phyloP scores from a whole-genome alignment of 2,888 invertebrate species.

The Napeogenes inachia region DNA sequence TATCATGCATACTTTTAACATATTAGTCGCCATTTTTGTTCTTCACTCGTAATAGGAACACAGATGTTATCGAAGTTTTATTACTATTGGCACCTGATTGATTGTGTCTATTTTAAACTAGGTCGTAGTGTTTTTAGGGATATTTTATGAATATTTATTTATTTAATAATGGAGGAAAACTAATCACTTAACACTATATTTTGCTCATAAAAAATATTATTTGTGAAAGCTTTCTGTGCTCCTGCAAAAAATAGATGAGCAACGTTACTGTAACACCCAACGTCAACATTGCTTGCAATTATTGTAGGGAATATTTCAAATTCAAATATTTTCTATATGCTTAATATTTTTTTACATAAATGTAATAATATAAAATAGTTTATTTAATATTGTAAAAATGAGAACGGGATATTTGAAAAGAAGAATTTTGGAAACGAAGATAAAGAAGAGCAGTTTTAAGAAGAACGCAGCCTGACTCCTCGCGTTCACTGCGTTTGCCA shows the following conservation, averaged over 20 bases:
- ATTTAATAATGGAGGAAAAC: too few species aligned
- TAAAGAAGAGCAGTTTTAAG: slow-evolving; percentile 29
- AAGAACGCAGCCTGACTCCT: slow-evolving; percentile 83
- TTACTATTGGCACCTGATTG: too few species aligned
- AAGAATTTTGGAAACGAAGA: slow-evolving; percentile 10
- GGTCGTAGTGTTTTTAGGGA: too few species aligned
- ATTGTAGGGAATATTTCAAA: background rate
- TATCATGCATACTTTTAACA: slow-evolving; percentile 2
- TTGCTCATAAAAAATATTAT: too few species aligned
- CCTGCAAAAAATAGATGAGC: background rate
- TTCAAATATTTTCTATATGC: too few species aligned
- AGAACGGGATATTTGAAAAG: background rate
- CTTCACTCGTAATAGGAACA: background rate
- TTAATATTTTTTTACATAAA: too few species aligned
- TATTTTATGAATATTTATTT: too few species aligned
- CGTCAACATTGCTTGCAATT: background rate
- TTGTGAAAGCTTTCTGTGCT: background rate
- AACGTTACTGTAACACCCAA: background rate
- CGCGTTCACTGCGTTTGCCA: slow-evolving; percentile 96
- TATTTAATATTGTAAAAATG: background rate
- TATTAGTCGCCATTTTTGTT: background rate
- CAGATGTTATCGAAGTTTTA: too few species aligned
- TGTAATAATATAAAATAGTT: background rate
- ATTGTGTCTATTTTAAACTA: too few species aligned
- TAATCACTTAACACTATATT: too few species aligned